Evolutionary conservation across 2,888 invertebrate genomes (phyloP).

Genomic region (Athripsodes cinereus): DNA sequence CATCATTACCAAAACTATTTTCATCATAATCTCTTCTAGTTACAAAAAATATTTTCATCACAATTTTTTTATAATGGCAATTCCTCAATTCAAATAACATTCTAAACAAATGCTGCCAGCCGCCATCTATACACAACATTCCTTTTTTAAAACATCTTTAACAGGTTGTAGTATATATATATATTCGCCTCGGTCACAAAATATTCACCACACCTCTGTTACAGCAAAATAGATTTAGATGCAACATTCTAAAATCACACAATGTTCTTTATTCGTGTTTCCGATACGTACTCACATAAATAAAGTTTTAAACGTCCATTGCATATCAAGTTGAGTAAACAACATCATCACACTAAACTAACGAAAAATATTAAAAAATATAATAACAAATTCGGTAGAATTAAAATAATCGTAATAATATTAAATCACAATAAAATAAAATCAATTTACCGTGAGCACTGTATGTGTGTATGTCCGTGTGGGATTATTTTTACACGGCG

Average conservation of each 20-base stretch:
- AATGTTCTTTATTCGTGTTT: not conserved
- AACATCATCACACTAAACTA: not conserved
- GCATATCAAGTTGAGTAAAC: not conserved
- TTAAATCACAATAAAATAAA: slow-evolving; percentile 20
- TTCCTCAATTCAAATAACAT: too few relatives aligned
- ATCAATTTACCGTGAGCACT: slow-evolving; percentile 27
- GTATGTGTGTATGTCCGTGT: slow-evolving; percentile 14
- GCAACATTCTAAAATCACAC: not conserved
- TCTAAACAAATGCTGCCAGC: too few relatives aligned
- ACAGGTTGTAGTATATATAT: too few relatives aligned
- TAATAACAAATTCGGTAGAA: too few relatives aligned
- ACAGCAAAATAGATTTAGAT: not conserved
- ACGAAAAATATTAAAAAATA: not conserved
- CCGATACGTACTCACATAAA: not conserved
- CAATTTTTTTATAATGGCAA: too few relatives aligned
- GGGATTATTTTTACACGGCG: slow-evolving; percentile 15
- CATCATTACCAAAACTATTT: too few relatives aligned
- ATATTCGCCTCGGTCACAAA: not conserved
- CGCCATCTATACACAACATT: too few relatives aligned
- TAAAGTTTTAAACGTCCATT: not conserved
- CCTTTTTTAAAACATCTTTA: too few relatives aligned
- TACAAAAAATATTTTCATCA: too few relatives aligned
- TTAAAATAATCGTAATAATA: too few relatives aligned
- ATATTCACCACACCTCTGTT: not conserved
- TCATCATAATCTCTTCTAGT: too few relatives aligned